Evolutionary conservation across 2,888 invertebrate genomes (phyloP).

Genomic region (Carabus problematicus): DNA sequence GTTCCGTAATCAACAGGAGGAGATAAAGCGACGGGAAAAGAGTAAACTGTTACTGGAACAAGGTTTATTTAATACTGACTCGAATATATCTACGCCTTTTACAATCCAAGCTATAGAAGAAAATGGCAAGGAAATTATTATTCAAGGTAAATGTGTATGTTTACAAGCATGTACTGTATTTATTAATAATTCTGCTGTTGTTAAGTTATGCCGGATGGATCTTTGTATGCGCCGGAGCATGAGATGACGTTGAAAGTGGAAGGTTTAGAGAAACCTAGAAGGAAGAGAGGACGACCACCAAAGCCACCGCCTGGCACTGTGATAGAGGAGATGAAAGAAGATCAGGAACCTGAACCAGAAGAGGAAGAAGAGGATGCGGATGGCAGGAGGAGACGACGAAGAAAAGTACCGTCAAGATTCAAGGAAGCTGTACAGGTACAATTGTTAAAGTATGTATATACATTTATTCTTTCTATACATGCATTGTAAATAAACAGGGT

Average conservation of each 20-base stretch:
- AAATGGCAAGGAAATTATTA: constrained; percentile 60
- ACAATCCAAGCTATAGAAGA: constrained; percentile 54
- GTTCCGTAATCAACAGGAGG: constrained; percentile 60
- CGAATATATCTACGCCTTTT: constrained; percentile 56
- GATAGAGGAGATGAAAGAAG: constrained; percentile 44
- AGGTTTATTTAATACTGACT: constrained; percentile 55
- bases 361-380: constrained; percentile 56
- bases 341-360: constrained; percentile 47
- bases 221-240: constrained; percentile 71
- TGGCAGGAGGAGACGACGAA: constrained; percentile 66
- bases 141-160: constrained; percentile 59
- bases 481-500: constrained; percentile 61
- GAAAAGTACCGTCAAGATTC: constrained; percentile 71
- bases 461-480: constrained; percentile 14
- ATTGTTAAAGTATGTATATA: constrained; percentile 11
- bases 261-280: constrained; percentile 70
- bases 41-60: constrained; percentile 54
- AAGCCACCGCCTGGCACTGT: constrained; percentile 58
- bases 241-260: constrained; percentile 69
- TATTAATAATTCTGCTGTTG: constrained; percentile 44
- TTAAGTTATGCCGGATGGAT: constrained; percentile 68
- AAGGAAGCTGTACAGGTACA: constrained; percentile 68
- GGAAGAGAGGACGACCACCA: constrained; percentile 75
- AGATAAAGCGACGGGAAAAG: constrained; percentile 56
- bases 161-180: not conserved